Evolutionary conservation across 2,797 vertebrate species (phyloP).

Genomic region (Lutjanus campechanus): DNA sequence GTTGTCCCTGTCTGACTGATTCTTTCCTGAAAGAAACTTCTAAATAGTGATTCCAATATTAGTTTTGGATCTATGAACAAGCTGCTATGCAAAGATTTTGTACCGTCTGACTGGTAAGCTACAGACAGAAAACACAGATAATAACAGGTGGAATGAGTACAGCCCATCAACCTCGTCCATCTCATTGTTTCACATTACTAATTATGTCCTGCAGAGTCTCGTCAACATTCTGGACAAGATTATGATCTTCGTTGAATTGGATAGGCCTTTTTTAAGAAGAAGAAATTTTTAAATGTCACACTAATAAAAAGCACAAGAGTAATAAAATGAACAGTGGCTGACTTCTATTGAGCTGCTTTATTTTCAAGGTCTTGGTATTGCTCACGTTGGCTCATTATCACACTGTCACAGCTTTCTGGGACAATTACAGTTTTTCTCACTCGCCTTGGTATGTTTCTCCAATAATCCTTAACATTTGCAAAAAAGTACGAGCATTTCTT

Average conservation of each 20-base stretch:
- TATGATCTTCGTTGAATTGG: not conserved
- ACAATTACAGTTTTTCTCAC: not conserved
- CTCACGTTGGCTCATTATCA: not conserved
- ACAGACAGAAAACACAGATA: not conserved
- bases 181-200: not conserved
- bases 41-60: not conserved
- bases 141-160: not conserved
- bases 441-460: too few relatives aligned
- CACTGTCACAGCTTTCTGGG: not conserved
- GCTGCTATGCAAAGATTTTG: not conserved
- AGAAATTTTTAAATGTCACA: not conserved
- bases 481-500: too few relatives aligned
- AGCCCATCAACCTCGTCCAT: not conserved
- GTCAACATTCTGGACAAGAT: not conserved
- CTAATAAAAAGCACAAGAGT: not conserved
- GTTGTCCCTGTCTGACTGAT: not conserved
- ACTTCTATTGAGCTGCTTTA: not conserved
- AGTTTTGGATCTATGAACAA: not conserved
- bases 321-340: not conserved
- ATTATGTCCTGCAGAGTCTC: not conserved
- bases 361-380: not conserved
- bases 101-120: not conserved
- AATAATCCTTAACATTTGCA: too few relatives aligned
- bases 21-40: not conserved
- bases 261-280: not conserved